Percentiles rank a stretch among this genome's conserved stretches.
These are phyloP conservation scores for Drosophila limbata DNA, from an alignment of 2,888 invertebrate genomes.

Conservation along the genomic window DNA sequence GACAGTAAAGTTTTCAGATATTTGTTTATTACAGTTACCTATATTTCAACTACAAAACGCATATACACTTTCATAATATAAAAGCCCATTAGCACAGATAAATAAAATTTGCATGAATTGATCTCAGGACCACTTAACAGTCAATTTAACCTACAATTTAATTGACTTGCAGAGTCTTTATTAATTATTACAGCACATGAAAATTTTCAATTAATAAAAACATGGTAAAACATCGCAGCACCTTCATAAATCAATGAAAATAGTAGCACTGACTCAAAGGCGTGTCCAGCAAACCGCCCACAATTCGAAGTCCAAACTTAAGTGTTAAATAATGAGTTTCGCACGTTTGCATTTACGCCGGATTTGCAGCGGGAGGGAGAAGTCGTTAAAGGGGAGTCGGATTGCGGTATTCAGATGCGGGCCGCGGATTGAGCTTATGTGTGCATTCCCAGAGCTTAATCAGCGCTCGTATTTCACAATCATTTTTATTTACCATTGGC, in stretches of 20 bases:
- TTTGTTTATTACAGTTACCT: too few relatives aligned
- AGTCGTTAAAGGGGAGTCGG: not conserved
- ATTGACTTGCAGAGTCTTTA: conserved; percentile 32
- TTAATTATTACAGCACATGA: conserved; percentile 41
- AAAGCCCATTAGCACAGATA: not conserved
- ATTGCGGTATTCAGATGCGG: conserved; percentile 20
- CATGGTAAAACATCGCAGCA: not conserved
- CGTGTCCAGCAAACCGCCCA: conserved; percentile 16
- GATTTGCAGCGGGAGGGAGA: not conserved
- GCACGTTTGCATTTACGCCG: conserved; percentile 44
- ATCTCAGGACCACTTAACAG: not conserved
- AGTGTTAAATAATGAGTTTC: conserved; percentile 71
- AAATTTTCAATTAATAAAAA: conserved; percentile 18
- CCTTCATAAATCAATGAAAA: conserved; percentile 43
- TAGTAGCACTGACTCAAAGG: conserved; percentile 14
- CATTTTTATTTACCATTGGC: conserved; percentile 42
- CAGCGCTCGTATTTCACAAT: conserved; percentile 60
- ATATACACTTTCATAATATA: too few relatives aligned
- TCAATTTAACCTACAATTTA: conserved; percentile 13
- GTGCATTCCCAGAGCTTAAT: conserved; percentile 65
- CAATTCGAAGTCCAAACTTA: conserved; percentile 48
- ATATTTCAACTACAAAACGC: too few relatives aligned
- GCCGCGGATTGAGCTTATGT: conserved; percentile 49
- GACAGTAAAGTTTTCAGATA: too few relatives aligned
- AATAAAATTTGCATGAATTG: not conserved